A percentile compares a stretch with the other conserved stretches of the same genome.
phyloP scores from a whole-genome alignment of 1,140 invertebrate species.

The Geopemphigus sp. region DNA sequence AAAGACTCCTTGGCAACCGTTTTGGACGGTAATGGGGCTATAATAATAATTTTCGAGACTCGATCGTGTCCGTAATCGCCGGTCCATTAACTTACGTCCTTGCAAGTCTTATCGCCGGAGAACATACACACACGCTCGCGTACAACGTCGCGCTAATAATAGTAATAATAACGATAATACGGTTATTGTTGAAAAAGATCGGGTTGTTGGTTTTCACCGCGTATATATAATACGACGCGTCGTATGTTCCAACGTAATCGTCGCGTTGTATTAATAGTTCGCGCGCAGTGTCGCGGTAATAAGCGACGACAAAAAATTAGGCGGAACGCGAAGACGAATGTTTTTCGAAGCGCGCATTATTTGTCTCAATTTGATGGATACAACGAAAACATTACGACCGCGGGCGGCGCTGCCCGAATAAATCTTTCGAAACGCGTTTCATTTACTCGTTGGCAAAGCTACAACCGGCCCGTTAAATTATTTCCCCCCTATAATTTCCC shows the following conservation, averaged over 20 bases:
- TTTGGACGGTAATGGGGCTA: background rate
- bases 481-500: slow-evolving; percentile 15
- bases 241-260: too few relatives aligned
- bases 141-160: too few relatives aligned
- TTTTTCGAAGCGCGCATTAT: background rate
- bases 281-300: background rate
- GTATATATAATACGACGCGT: too few relatives aligned
- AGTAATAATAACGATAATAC: too few relatives aligned
- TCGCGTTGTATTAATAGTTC: slow-evolving; percentile 3
- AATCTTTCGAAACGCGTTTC: slow-evolving; percentile 11
- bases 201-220: too few relatives aligned
- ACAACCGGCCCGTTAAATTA: slow-evolving; percentile 17
- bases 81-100: background rate
- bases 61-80: background rate
- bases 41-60: background rate
- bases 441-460: slow-evolving; percentile 19
- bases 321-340: background rate
- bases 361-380: background rate
- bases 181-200: too few relatives aligned
- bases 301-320: background rate
- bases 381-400: background rate
- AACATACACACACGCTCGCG: too few relatives aligned
- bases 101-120: too few relatives aligned
- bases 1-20: slow-evolving; percentile 6
- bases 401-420: background rate